phyloP scores from a whole-genome alignment of 2,113 vertebrate genomes.

The Aramus guarauna region DNA sequence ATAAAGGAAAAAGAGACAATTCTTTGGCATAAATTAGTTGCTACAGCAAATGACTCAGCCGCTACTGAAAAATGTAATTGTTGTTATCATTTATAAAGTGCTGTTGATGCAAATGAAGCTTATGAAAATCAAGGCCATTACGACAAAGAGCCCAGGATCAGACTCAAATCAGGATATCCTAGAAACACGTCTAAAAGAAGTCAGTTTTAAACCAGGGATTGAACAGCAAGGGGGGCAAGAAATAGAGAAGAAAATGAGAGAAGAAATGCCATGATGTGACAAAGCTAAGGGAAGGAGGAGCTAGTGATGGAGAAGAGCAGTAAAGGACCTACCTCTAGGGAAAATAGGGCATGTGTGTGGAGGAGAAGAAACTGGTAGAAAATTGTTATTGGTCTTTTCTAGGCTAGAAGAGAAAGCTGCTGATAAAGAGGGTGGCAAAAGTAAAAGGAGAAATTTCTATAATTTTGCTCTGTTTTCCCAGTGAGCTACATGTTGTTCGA shows the following conservation, averaged over 20 bases:
- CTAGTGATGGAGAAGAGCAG: not conserved
- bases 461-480: not conserved
- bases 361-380: not conserved
- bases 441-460: not conserved
- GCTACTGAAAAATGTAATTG: conserved; percentile 32
- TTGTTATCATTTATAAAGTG: conserved; percentile 48
- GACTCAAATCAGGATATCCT: not conserved
- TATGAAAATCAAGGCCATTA: conserved; percentile 27
- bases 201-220: not conserved
- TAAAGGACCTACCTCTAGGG: not conserved
- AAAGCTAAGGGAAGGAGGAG: not conserved
- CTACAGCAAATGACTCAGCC: conserved; percentile 47
- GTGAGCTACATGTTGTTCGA: not conserved
- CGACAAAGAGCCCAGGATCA: not conserved
- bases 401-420: not conserved
- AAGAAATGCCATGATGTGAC: not conserved
- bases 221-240: not conserved
- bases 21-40: conserved; percentile 39
- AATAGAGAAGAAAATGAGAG: not conserved
- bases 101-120: conserved; percentile 44
- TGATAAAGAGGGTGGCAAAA: not conserved
- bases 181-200: conserved; percentile 15
- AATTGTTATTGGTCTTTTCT: not conserved
- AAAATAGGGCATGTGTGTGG: not conserved
- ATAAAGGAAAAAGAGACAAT: not conserved